Evolutionary conservation across 2,113 vertebrate genomes (phyloP).

Genomic region (Cisticola juncidis): DNA sequence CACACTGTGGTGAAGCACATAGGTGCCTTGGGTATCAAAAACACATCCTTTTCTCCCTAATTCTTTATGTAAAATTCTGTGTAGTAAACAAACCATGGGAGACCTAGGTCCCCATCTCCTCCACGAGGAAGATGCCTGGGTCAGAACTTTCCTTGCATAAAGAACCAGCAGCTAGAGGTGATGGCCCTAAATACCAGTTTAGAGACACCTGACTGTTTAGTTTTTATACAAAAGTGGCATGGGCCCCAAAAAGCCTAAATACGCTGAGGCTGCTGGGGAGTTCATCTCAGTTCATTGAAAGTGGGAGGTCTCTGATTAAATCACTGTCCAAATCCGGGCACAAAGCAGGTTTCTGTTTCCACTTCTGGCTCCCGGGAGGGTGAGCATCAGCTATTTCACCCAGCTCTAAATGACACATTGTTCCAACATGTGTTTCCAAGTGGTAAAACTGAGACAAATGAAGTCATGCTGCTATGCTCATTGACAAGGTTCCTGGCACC

Average conservation of each 20-base stretch:
- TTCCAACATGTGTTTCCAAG: slow-evolving; percentile 1
- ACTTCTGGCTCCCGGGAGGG: fast-evolving
- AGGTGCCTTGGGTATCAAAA: fast-evolving
- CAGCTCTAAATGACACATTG: background rate
- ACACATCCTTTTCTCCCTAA: background rate
- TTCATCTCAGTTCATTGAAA: background rate
- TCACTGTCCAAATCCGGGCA: background rate
- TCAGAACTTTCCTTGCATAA: background rate
- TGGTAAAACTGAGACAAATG: slow-evolving; percentile 5
- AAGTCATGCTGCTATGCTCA: fast-evolving
- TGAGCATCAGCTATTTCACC: background rate
- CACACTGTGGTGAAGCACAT: fast-evolving
- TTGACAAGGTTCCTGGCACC: background rate
- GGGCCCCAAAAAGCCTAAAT: background rate
- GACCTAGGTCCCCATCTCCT: background rate
- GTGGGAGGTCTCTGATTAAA: background rate
- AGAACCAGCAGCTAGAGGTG: background rate
- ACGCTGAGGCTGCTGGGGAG: fast-evolving
- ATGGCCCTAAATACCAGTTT: background rate
- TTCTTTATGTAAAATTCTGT: background rate
- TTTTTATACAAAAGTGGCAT: background rate
- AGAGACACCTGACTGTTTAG: background rate
- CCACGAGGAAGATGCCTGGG: background rate
- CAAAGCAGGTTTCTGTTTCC: slow-evolving; percentile 21
- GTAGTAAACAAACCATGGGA: background rate